Percentiles rank a stretch among this genome's conserved stretches.
These are phyloP conservation scores for Ptiloglossa arizonensis DNA, from an alignment of 1,140 invertebrate genomes.

Conservation along the genomic window DNA sequence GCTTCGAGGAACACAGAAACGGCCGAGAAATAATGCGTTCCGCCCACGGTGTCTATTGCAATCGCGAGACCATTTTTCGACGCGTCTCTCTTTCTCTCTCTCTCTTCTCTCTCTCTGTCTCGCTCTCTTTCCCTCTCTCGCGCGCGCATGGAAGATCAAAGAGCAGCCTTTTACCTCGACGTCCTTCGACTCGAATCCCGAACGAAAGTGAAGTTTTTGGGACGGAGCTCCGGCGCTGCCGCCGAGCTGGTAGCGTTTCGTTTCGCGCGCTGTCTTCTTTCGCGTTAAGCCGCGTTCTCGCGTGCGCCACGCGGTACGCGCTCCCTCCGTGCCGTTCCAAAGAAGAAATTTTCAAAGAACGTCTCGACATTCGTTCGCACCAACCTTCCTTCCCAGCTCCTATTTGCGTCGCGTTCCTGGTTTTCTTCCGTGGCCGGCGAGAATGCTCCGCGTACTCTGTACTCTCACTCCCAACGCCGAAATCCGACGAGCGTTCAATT, in stretches of 20 bases:
- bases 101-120: neutral
- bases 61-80: conserved; percentile 29
- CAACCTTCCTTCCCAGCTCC: no score
- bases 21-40: conserved; percentile 41
- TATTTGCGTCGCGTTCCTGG: neutral
- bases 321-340: no score
- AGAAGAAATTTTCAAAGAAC: no score
- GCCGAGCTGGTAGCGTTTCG: neutral
- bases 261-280: no score
- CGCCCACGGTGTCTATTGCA: conserved; percentile 46
- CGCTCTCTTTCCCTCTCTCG: neutral
- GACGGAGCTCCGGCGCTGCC: neutral
- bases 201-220: conserved; percentile 5
- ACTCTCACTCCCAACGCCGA: neutral
- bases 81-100: neutral
- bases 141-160: conserved; percentile 20
- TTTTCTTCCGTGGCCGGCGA: neutral
- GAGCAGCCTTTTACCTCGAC: conserved; percentile 43
- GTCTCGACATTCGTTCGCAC: no score
- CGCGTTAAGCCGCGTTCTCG: neutral
- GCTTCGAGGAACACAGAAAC: conserved; percentile 62
- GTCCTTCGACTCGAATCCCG: conserved; percentile 23
- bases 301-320: no score
- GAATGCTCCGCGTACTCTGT: no score
- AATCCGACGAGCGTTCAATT: neutral